A percentile compares a stretch with the other conserved stretches of the same genome.
These are phyloP conservation scores for Batillaria attramentaria DNA, from an alignment of 1,140 invertebrate genomes.

Conservation along the genomic window DNA sequence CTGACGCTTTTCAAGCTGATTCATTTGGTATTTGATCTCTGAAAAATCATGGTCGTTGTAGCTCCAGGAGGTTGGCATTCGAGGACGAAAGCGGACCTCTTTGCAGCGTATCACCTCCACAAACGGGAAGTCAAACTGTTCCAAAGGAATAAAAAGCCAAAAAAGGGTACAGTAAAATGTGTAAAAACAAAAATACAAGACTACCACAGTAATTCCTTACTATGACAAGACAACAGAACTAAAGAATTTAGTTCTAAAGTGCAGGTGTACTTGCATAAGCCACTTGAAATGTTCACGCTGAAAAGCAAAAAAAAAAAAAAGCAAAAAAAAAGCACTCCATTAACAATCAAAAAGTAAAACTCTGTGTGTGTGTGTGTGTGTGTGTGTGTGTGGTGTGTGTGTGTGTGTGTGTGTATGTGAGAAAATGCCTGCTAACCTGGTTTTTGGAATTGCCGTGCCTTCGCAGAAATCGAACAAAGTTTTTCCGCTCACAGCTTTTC, in stretches of 20 bases:
- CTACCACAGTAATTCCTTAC: neutral
- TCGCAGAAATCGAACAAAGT: constrained; percentile 66
- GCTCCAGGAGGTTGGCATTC: constrained; percentile 59
- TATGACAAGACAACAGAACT: neutral
- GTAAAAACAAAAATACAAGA: constrained; percentile 29
- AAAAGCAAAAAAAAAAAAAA: neutral
- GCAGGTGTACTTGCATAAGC: no score
- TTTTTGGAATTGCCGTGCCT: constrained; percentile 68
- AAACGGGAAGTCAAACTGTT: constrained; percentile 68
- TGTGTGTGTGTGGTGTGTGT: neutral
- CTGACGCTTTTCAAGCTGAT: constrained; percentile 29
- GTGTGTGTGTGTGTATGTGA: neutral
- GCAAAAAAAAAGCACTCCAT: neutral
- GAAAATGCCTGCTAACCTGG: constrained; percentile 54
- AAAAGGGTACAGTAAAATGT: no score
- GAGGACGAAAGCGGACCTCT: constrained; percentile 62
- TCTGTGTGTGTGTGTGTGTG: neutral
- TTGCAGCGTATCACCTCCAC: constrained; percentile 61
- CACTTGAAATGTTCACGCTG: no score
- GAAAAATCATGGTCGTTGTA: constrained; percentile 60
- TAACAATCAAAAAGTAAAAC: neutral
- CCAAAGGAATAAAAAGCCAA: constrained; percentile 30
- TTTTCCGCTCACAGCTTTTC: constrained; percentile 60
- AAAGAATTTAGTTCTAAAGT: neutral
- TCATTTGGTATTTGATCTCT: constrained; percentile 63